Conservation (phyloP, 1,140 invertebrate genomes). For the Bathynomus jamesi region DNA sequence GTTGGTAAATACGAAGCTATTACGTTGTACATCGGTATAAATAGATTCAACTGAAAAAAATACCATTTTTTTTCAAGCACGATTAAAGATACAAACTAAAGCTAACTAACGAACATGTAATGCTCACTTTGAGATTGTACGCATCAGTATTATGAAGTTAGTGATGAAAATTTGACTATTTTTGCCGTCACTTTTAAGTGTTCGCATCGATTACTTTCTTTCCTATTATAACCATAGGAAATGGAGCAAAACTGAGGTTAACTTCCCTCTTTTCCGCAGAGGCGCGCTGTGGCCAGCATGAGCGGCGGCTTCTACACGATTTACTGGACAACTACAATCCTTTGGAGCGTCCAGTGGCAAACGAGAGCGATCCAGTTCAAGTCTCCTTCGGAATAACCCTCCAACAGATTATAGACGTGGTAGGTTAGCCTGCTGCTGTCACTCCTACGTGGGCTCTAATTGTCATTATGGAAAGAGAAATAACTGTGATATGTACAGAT, state of each 20-base stretch:
- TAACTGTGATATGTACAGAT: too few relatives aligned
- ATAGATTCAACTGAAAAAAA: too few relatives aligned
- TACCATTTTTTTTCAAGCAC: too few relatives aligned
- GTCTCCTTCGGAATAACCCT: slow-evolving; percentile 95
- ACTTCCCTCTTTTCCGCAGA: slow-evolving; percentile 16
- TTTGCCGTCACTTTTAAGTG: background rate
- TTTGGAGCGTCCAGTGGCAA: slow-evolving; percentile 90
- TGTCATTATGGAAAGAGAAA: too few relatives aligned
- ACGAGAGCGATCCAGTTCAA: slow-evolving; percentile 90
- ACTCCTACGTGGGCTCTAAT: too few relatives aligned
- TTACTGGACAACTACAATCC: slow-evolving; percentile 93
- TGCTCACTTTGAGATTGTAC: background rate
- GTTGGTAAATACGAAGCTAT: too few relatives aligned
- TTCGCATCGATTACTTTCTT: background rate
- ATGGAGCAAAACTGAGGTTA: background rate
- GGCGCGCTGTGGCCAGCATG: slow-evolving; percentile 61
- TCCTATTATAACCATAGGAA: background rate
- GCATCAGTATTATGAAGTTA: background rate
- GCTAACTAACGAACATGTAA: background rate
- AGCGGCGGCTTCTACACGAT: slow-evolving; percentile 84
- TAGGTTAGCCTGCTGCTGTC: slow-evolving; percentile 53
- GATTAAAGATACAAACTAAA: too few relatives aligned
- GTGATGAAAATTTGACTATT: background rate
- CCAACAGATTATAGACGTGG: slow-evolving; percentile 99
- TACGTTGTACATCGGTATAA: too few relatives aligned